These are phyloP conservation scores for Onthophagus taurus DNA, from an alignment of 1,140 invertebrate genomes.

Conservation along the genomic window DNA sequence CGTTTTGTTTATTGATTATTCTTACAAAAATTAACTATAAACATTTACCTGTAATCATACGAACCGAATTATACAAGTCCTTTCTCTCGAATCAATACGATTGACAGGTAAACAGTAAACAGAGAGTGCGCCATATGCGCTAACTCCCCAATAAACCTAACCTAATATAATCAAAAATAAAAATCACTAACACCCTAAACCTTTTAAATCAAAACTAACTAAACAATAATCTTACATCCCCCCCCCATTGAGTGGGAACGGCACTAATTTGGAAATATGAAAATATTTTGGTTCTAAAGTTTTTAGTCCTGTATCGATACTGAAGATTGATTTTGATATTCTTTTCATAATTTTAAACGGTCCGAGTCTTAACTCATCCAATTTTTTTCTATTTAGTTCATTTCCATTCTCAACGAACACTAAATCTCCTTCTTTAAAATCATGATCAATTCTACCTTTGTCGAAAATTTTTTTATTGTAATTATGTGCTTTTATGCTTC, in stretches of 20 bases:
- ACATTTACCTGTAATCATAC: too few relatives aligned
- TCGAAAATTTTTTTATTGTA: constrained; percentile 26
- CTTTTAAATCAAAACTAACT: too few relatives aligned
- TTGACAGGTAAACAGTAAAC: too few relatives aligned
- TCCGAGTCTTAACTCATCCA: constrained; percentile 24
- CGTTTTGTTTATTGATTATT: too few relatives aligned
- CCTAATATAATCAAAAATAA: too few relatives aligned
- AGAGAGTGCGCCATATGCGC: too few relatives aligned
- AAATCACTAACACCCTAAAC: too few relatives aligned
- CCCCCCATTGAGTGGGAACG: constrained; percentile 8
- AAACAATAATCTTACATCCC: too few relatives aligned
- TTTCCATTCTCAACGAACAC: constrained; percentile 28
- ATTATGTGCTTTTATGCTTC: constrained; percentile 22
- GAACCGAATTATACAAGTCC: too few relatives aligned
- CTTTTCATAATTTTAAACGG: constrained; percentile 22
- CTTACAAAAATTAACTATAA: too few relatives aligned
- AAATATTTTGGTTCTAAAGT: constrained; percentile 20
- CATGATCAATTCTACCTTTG: constrained; percentile 16
- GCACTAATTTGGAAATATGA: constrained; percentile 23
- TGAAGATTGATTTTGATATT: constrained; percentile 24
- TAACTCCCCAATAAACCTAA: too few relatives aligned
- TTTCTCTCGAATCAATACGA: too few relatives aligned
- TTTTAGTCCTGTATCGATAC: constrained; percentile 18
- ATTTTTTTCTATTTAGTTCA: constrained; percentile 20
- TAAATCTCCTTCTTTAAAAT: constrained; percentile 19